Conservation (phyloP, 2,797 vertebrate genomes). For the Scolopax bukidnonensis region DNA sequence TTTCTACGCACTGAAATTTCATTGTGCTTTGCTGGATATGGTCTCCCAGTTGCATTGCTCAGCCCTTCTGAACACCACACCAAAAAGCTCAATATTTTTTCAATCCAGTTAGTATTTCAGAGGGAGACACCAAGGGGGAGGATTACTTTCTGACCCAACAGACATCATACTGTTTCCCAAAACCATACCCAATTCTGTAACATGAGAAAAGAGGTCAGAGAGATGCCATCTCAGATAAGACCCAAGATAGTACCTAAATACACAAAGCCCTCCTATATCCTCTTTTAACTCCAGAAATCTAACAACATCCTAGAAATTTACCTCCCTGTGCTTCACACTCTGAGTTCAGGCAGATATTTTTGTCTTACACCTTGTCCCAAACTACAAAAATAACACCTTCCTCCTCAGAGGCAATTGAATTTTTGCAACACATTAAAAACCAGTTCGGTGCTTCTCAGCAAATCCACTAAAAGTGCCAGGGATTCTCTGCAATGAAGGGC, state of each 20-base stretch:
- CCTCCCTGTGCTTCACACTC: neutral
- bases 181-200: neutral
- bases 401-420: neutral
- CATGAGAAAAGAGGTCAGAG: neutral
- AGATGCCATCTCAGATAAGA: neutral
- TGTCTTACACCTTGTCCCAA: neutral
- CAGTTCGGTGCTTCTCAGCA: neutral
- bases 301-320: neutral
- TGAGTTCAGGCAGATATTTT: slow-evolving; percentile 6
- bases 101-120: neutral
- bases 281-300: neutral
- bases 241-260: neutral
- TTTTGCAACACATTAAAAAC: neutral
- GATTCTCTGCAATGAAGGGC: neutral
- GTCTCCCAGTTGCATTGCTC: neutral
- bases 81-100: neutral
- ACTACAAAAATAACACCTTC: slow-evolving; percentile 3
- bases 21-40: neutral
- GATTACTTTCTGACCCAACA: neutral
- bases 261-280: neutral
- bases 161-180: neutral
- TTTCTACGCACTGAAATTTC: neutral
- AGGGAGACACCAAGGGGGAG: neutral
- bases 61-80: neutral
- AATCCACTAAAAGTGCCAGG: neutral